Conservation (phyloP, 2,797 vertebrate genomes). For the Enteromius unitaeniatus region DNA sequence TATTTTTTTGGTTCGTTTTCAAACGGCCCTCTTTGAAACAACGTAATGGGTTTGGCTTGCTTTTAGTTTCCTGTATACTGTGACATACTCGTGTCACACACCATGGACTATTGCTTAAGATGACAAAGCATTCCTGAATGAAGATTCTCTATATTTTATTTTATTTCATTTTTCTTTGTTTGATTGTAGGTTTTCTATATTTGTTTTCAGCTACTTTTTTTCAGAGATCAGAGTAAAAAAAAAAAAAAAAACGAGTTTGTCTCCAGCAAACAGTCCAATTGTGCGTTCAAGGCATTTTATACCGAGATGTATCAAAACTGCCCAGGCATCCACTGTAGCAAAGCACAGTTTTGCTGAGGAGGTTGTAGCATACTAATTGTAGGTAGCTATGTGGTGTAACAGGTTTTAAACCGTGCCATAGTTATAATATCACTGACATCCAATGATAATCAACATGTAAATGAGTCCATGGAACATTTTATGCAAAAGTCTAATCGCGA, state of each 20-base stretch:
- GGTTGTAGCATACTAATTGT: slow-evolving; percentile 52
- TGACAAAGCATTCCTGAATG: slow-evolving; percentile 52
- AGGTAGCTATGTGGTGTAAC: slow-evolving; percentile 47
- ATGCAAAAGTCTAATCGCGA: slow-evolving; percentile 54
- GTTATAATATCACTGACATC: slow-evolving; percentile 57
- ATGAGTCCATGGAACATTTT: slow-evolving; percentile 62
- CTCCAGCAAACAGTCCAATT: slow-evolving; percentile 35
- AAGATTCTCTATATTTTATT: slow-evolving; percentile 78
- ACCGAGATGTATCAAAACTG: slow-evolving; percentile 43
- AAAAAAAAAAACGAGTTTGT: slow-evolving; percentile 17
- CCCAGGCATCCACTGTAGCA: slow-evolving; percentile 51
- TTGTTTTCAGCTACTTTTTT: slow-evolving; percentile 18
- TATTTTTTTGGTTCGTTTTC: slow-evolving; percentile 80
- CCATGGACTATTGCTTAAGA: slow-evolving; percentile 68
- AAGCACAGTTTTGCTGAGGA: slow-evolving; percentile 52
- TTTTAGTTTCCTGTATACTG: slow-evolving; percentile 77
- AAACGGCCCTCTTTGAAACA: slow-evolving; percentile 72
- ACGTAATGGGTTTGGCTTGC: slow-evolving; percentile 74
- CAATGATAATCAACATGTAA: slow-evolving; percentile 57
- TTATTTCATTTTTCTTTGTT: slow-evolving; percentile 72
- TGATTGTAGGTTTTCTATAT: slow-evolving; percentile 66
- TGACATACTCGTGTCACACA: slow-evolving; percentile 71
- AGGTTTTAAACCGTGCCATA: slow-evolving; percentile 51
- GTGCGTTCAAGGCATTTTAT: slow-evolving; percentile 50
- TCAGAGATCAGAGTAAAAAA: slow-evolving; percentile 67